These are phyloP conservation scores for Aromia moschata DNA, from an alignment of 2,888 invertebrate species.

Conservation along the genomic window DNA sequence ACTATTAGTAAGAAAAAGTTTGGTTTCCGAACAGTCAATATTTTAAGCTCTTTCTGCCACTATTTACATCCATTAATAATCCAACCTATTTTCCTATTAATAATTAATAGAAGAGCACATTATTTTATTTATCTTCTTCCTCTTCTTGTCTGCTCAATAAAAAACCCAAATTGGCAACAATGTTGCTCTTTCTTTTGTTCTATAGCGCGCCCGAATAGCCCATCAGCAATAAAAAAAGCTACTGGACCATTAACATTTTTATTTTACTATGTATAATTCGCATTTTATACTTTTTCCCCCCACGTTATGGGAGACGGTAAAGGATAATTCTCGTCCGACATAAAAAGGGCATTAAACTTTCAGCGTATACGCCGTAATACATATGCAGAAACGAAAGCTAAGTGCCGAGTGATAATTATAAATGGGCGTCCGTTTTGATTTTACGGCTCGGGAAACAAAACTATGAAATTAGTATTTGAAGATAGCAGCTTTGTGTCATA, in stretches of 20 bases:
- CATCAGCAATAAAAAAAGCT: slow-evolving; percentile 16
- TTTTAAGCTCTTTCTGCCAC: too few species aligned
- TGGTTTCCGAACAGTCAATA: too few species aligned
- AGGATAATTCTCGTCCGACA: neutral
- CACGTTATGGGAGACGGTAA: neutral
- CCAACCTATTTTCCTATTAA: too few species aligned
- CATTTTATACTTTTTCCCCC: slow-evolving; percentile 11
- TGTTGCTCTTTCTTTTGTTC: slow-evolving; percentile 17
- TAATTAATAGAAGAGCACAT: neutral
- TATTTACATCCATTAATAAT: too few species aligned
- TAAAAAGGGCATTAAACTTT: neutral
- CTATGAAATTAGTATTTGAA: too few species aligned
- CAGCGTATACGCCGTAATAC: neutral
- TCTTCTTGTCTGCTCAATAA: neutral
- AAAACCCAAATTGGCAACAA: slow-evolving; percentile 19
- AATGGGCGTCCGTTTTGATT: too few species aligned
- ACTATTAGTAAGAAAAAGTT: too few species aligned
- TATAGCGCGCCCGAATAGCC: slow-evolving; percentile 1
- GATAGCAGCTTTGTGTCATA: too few species aligned
- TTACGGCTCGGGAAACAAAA: too few species aligned
- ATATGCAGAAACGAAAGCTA: neutral
- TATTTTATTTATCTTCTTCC: slow-evolving; percentile 2
- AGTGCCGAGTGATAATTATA: too few species aligned
- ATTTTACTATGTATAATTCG: slow-evolving; percentile 22
- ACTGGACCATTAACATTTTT: slow-evolving; percentile 22